Conservation (phyloP, 1,140 invertebrate genomes). For the Heliconius melpomene region DNA sequence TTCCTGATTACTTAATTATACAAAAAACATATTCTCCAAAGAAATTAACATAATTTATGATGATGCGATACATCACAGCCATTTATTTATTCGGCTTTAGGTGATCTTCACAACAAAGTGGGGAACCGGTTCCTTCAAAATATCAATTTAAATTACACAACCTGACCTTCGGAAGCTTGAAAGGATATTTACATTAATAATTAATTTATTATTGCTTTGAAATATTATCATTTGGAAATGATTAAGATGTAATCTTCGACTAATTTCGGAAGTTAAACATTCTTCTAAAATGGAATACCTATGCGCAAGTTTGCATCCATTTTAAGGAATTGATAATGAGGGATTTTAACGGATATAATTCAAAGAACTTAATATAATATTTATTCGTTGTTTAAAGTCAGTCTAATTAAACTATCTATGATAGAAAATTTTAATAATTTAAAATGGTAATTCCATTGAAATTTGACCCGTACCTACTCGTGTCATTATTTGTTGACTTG, state of each 20-base stretch:
- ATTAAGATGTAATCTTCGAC: background rate
- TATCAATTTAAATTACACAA: background rate
- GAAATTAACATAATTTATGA: background rate
- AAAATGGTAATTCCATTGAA: background rate
- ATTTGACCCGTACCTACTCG: background rate
- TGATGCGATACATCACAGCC: background rate
- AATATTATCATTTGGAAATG: background rate
- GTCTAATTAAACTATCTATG: too few species aligned
- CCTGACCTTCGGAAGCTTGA: background rate
- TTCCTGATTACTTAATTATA: background rate
- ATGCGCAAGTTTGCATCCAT: too few species aligned
- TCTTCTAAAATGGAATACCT: background rate
- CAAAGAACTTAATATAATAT: too few species aligned
- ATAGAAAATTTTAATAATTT: background rate
- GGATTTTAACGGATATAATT: too few species aligned
- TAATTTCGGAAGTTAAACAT: background rate
- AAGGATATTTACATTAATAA: too few species aligned
- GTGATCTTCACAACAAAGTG: background rate
- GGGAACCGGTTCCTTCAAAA: background rate
- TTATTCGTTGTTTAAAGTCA: too few species aligned
- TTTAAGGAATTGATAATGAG: too few species aligned
- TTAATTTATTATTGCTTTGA: background rate
- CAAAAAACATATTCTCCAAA: background rate
- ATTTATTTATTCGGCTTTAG: background rate
- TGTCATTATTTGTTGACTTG: slow-evolving; percentile 2